Percentiles rank a stretch among this genome's conserved stretches.
phyloP scores from a whole-genome alignment of 2,113 vertebrate species.

The Takifugu flavidus region DNA sequence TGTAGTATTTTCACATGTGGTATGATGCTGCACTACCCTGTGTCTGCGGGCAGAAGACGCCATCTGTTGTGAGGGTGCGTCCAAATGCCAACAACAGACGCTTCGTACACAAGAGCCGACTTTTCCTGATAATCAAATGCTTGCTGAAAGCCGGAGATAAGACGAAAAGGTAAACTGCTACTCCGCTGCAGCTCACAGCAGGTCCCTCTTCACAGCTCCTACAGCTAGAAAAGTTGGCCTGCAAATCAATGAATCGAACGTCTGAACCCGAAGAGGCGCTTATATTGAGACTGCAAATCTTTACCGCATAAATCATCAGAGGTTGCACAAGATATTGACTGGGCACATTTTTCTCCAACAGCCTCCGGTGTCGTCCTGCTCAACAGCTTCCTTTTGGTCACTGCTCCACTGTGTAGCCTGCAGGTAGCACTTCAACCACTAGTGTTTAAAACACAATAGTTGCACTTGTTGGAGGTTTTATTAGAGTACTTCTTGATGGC shows the following conservation, averaged over 20 bases:
- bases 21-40: conserved; percentile 1
- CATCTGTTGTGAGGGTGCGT: conserved; percentile 21
- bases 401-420: too few species aligned
- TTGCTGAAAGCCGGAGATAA: not conserved
- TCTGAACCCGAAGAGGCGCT: conserved; percentile 15
- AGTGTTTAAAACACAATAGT: too few species aligned
- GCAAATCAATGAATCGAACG: conserved; percentile 1
- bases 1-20: not conserved
- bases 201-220: not conserved
- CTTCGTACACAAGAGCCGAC: not conserved
- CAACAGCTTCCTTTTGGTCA: conserved; percentile 7
- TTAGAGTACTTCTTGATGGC: too few species aligned
- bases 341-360: conserved; percentile 5
- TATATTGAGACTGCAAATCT: conserved; percentile 39
- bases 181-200: conserved; percentile 24
- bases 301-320: conserved; percentile 35
- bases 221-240: not conserved
- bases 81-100: not conserved
- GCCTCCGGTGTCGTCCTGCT: conserved; percentile 10
- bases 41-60: conserved; percentile 2
- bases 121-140: conserved; percentile 1
- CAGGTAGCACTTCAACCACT: too few species aligned
- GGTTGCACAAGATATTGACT: conserved; percentile 16
- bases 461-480: too few species aligned
- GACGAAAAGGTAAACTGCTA: conserved; percentile 9